These are phyloP conservation scores for Microplitis deprimator DNA, from an alignment of 2,888 invertebrate genomes.

Conservation along the genomic window DNA sequence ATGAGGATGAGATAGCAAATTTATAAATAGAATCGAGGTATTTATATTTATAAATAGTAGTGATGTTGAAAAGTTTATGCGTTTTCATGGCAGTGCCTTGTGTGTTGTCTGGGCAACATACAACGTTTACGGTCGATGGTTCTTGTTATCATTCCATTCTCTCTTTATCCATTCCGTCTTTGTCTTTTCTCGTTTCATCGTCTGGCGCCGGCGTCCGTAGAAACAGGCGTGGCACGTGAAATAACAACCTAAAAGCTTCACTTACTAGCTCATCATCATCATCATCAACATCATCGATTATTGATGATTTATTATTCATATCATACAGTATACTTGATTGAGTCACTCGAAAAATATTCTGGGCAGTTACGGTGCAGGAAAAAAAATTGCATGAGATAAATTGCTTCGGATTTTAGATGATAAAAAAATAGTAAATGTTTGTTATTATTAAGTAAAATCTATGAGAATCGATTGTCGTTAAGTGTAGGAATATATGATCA, in stretches of 20 bases:
- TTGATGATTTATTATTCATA: too few relatives aligned
- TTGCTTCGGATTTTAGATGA: too few relatives aligned
- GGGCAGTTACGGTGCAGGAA: too few relatives aligned
- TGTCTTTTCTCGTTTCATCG: slow-evolving; percentile 42
- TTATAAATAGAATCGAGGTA: neutral
- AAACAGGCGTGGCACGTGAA: slow-evolving; percentile 47
- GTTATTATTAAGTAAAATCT: neutral
- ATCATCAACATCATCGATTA: neutral
- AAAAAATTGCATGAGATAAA: too few relatives aligned
- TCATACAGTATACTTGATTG: too few relatives aligned
- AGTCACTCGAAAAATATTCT: too few relatives aligned
- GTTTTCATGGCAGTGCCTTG: neutral
- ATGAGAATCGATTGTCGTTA: neutral
- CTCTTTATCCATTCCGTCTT: slow-evolving; percentile 44
- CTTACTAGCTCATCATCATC: slow-evolving; percentile 4
- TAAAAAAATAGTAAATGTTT: too few relatives aligned
- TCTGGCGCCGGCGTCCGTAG: slow-evolving; percentile 40
- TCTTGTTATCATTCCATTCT: slow-evolving; percentile 49
- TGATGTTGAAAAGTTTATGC: neutral
- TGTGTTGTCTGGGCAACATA: slow-evolving; percentile 50
- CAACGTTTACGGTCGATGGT: slow-evolving; percentile 58
- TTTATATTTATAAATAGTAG: neutral
- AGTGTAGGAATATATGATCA: neutral
- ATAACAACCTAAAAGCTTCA: slow-evolving; percentile 9
- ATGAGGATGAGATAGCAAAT: neutral